Base-by-base conservation (phyloP, 2,113 vertebrate genomes). In the Cochlearius cochlearius region DNA sequence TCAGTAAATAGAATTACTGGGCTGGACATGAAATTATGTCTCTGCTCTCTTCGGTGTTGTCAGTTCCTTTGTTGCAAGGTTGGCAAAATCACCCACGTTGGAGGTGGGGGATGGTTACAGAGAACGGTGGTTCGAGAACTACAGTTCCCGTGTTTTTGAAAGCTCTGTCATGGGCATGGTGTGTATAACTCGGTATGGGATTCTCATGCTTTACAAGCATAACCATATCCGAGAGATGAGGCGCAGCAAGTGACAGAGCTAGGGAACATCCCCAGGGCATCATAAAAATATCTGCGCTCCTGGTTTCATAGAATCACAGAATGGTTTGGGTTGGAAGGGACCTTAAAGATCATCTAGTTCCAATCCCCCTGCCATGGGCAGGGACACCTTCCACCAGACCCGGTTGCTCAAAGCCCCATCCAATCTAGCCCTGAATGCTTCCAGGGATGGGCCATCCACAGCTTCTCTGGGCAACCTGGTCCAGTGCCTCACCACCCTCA, bases 261-360 rank as follows among this genome's bases (percentile, higher is more conserved):
- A 15, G 34, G 34, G 90, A 90, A 47, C 36, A 19, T 45, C 38
- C 18, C 23, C 36, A 62, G 64, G 82, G 75, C 32, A 27, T 29
- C 1, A 0, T 7, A 32, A 72, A 94, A 77, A 66, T 5, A 26
- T 38, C 49, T 4, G 0, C 0, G 0, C 23, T 83, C 38, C 62
- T 39, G 45, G 5, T 77, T 78, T 68, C 0, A n/a, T n/a, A 59
- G 56, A 59, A n/a, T 15, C 21, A 15, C 9, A n/a, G 56, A n/a
- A n/a, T 59, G 58, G 58, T 59, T n/a, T 23, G 58, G 34, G 9
- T 59, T 59, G 21, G 34, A n/a, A 59, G 21, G 58, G 34, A 23
- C 21, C 12, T 14, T n/a, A n/a, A 59, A 59, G 34, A 22, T 15
- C 34, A 59, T n/a, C 34, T 22, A 59, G 30, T 56, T 56, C 53